phyloP scores from a whole-genome alignment of 2,113 vertebrate species.

The Erpornis zantholeuca region DNA sequence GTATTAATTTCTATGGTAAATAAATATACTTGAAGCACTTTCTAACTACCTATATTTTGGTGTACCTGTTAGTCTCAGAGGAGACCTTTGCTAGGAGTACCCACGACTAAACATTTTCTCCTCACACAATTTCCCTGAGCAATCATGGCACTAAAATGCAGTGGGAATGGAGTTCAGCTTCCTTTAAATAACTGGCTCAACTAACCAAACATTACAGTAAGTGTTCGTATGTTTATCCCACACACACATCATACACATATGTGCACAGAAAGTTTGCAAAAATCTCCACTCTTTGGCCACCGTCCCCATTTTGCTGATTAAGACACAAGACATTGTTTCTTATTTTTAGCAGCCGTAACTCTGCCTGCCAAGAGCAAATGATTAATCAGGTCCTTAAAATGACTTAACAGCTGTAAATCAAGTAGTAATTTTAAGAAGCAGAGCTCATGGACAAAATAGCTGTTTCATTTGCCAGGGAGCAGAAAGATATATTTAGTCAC shows the following conservation, averaged over 20 bases:
- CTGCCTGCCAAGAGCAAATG: slow-evolving; percentile 7
- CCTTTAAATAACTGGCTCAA: neutral
- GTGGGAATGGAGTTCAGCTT: neutral
- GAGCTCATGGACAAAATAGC: slow-evolving; percentile 52
- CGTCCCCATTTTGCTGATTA: neutral
- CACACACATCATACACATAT: neutral
- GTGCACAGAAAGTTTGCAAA: neutral
- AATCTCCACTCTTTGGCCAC: neutral
- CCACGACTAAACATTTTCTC: neutral
- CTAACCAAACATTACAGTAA: neutral
- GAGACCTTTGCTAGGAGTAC: neutral
- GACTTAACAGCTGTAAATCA: slow-evolving; percentile 63
- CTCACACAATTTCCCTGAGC: neutral
- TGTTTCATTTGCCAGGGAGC: slow-evolving; percentile 29
- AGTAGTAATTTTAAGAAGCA: slow-evolving; percentile 56
- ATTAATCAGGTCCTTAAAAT: slow-evolving; percentile 60
- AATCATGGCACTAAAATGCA: neutral
- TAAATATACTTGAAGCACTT: neutral
- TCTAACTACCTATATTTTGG: neutral
- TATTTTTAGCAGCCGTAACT: slow-evolving; percentile 13
- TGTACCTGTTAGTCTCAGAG: neutral
- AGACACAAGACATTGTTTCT: slow-evolving; percentile 27
- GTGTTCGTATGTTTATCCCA: neutral
- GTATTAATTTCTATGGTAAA: neutral
- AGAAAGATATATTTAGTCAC: slow-evolving; percentile 52